Evolutionary conservation across 2,113 vertebrate species (phyloP).

Genomic region (rat (Rattus norvegicus)): DNA sequence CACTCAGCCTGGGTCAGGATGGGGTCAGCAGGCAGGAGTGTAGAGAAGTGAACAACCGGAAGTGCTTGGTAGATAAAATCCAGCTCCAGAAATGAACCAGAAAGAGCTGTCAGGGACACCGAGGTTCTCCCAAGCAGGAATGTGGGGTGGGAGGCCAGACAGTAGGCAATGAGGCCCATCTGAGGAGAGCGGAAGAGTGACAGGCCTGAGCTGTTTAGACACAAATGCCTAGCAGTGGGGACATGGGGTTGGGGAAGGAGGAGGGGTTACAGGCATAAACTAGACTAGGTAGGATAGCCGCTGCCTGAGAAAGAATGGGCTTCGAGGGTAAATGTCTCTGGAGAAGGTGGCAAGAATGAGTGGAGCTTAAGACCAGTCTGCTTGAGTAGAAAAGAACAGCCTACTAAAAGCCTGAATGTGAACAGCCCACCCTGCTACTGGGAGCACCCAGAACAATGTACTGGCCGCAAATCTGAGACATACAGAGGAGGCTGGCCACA

Average conservation of each 20-base stretch:
- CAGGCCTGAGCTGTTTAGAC: background rate
- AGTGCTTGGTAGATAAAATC: conserved; percentile 22
- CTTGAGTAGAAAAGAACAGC: background rate
- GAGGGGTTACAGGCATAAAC: background rate
- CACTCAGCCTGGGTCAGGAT: background rate
- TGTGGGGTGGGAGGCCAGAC: background rate
- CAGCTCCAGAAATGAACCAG: conserved; percentile 46
- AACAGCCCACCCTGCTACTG: background rate
- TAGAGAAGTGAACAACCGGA: background rate
- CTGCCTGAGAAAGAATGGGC: background rate
- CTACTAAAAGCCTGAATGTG: background rate
- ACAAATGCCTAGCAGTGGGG: background rate
- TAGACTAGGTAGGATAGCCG: background rate
- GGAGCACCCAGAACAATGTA: background rate
- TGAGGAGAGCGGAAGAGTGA: background rate
- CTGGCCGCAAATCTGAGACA: background rate
- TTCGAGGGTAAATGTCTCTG: background rate
- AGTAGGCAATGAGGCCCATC: background rate
- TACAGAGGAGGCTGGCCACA: background rate
- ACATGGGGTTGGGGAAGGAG: background rate
- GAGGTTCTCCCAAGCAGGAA: conserved; percentile 26
- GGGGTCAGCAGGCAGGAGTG: background rate
- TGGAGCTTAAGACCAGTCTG: background rate
- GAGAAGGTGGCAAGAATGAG: background rate
- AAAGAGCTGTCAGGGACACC: background rate